Evolutionary conservation across 2,888 invertebrate genomes (phyloP).

Genomic region (Patella depressa): DNA sequence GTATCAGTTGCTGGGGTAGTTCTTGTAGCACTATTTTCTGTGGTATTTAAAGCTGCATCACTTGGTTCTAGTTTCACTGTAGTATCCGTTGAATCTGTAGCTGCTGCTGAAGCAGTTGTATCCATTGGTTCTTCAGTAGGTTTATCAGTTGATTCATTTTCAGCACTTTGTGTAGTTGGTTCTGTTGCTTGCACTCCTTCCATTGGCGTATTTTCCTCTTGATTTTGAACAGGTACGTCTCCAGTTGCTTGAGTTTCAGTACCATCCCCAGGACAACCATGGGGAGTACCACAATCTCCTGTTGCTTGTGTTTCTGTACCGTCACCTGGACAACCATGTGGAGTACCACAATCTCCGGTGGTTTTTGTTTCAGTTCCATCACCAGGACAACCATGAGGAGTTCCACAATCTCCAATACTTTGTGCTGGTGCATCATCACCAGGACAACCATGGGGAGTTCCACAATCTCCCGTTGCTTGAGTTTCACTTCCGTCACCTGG

Average conservation of each 20-base stretch:
- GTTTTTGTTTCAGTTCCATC: conserved; percentile 28
- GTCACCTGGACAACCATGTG: conserved; percentile 33
- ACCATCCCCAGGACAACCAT: conserved; percentile 9
- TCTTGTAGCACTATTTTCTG: neutral
- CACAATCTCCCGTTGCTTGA: conserved; percentile 24
- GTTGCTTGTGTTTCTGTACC: conserved; percentile 9
- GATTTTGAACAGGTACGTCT: conserved; percentile 32
- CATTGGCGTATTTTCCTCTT: conserved; percentile 34
- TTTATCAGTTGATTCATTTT: conserved; percentile 29
- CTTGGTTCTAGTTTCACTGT: neutral
- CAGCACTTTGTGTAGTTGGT: conserved; percentile 25
- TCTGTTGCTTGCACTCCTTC: conserved; percentile 30
- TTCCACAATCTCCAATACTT: conserved; percentile 28
- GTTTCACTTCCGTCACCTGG: conserved; percentile 38
- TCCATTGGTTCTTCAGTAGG: conserved; percentile 51
- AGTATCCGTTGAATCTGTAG: conserved; percentile 3
- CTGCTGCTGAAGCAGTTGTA: conserved; percentile 24
- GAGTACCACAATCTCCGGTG: conserved; percentile 31
- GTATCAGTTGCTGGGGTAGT: neutral
- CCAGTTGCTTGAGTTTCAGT: conserved; percentile 24
- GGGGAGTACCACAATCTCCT: conserved; percentile 31
- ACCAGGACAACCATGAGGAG: conserved; percentile 19
- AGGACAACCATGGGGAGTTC: conserved; percentile 28
- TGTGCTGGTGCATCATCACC: neutral
- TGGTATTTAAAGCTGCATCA: neutral